Evolutionary conservation across 2,113 vertebrate genomes (phyloP).

Genomic region (Mus musculus): DNA sequence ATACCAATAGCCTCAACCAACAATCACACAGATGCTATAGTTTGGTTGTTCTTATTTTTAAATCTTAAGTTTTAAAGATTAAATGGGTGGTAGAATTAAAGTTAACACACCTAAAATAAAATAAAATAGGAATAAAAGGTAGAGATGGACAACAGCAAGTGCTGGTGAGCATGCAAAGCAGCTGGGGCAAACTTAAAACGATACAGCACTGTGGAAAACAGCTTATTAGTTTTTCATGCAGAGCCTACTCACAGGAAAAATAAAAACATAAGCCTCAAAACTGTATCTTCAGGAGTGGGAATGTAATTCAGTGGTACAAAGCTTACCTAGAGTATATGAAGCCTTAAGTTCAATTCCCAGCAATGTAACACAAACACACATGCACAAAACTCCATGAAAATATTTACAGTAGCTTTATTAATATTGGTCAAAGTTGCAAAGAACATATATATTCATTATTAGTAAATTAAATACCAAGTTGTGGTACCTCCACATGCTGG

Average conservation of each 20-base stretch:
- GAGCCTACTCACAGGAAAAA: neutral
- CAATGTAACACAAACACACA: neutral
- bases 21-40: neutral
- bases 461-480: slow-evolving; percentile 17
- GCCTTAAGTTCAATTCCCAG: neutral
- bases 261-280: neutral
- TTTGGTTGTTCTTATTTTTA: slow-evolving; percentile 27
- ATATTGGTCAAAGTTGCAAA: slow-evolving; percentile 39
- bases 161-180: neutral
- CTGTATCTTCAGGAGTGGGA: neutral
- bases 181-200: neutral
- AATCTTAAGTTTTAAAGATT: slow-evolving; percentile 37
- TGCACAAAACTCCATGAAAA: neutral
- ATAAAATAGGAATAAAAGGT: slow-evolving; percentile 50
- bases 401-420: slow-evolving; percentile 42
- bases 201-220: neutral
- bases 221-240: neutral
- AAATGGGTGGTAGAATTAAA: slow-evolving; percentile 32
- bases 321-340: neutral
- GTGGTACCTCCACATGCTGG: neutral
- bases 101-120: neutral
- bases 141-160: slow-evolving; percentile 14
- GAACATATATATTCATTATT: slow-evolving; percentile 10
- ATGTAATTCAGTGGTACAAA: neutral
- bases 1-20: slow-evolving; percentile 14